A percentile compares a stretch with the other conserved stretches of the same genome.
Conservation (phyloP, 2,797 vertebrate species). For the Melanogrammus aeglefinus region DNA sequence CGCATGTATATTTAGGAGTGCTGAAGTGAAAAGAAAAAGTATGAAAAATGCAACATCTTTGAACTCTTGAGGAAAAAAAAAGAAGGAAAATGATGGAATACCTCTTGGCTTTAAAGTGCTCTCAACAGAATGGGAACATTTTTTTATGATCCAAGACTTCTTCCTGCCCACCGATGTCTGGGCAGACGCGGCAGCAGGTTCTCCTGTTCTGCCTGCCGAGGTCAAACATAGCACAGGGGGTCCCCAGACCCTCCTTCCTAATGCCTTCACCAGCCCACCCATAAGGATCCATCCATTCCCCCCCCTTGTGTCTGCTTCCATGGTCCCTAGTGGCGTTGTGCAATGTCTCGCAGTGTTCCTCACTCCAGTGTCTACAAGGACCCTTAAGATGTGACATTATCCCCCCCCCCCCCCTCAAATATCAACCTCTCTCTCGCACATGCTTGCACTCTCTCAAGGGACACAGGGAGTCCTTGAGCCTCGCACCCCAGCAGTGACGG, state of each 20-base stretch:
- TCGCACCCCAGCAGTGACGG: neutral
- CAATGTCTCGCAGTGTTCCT: constrained; percentile 77
- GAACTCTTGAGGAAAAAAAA: constrained; percentile 19
- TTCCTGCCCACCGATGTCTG: constrained; percentile 15
- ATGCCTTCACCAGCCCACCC: constrained; percentile 55
- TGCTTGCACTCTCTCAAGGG: neutral
- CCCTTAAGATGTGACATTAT: constrained; percentile 42
- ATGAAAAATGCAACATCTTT: constrained; percentile 37
- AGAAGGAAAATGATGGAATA: constrained; percentile 16
- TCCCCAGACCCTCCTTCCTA: constrained; percentile 15
- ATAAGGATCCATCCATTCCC: constrained; percentile 49
- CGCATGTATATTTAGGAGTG: constrained; percentile 82
- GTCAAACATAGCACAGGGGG: constrained; percentile 44
- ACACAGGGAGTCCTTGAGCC: neutral
- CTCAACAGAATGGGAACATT: constrained; percentile 26
- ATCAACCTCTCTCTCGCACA: constrained; percentile 5
- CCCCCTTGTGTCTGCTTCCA: neutral
- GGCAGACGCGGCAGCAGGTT: constrained; percentile 9
- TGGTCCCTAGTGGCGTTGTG: constrained; percentile 56
- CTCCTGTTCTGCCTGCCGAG: constrained; percentile 13
- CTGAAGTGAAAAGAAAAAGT: constrained; percentile 38
- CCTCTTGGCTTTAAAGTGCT: constrained; percentile 25
- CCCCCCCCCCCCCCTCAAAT: constrained; percentile 8
- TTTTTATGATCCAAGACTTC: neutral
- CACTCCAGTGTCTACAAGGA: constrained; percentile 69